A percentile compares a stretch with the other conserved stretches of the same genome.
Conservation (phyloP, 2,888 invertebrate genomes). For the Polyploca ridens region DNA sequence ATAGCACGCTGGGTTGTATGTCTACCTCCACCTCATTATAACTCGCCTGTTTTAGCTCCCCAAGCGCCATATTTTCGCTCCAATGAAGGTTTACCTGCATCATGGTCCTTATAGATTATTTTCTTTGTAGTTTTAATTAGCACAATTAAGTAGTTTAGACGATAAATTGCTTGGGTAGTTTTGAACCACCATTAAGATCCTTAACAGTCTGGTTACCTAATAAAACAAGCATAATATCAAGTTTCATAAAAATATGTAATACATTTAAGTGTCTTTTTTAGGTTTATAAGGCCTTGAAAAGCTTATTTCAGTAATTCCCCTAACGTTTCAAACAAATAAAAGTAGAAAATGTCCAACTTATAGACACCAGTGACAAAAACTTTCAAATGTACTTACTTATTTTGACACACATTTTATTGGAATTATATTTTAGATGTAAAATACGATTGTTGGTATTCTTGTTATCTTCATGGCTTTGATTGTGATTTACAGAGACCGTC, state of each 20-base stretch:
- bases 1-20: slow-evolving; percentile 3
- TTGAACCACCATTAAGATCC: too few relatives aligned
- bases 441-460: background rate
- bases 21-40: slow-evolving; percentile 2
- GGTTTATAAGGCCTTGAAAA: background rate
- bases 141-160: too few relatives aligned
- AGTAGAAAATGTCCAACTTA: background rate
- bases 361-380: background rate
- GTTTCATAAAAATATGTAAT: too few relatives aligned
- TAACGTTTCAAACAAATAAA: background rate
- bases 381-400: background rate
- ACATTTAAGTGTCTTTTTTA: too few relatives aligned
- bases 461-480: slow-evolving; percentile 51
- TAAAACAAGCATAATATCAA: too few relatives aligned
- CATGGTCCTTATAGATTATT: slow-evolving; percentile 2
- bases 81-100: slow-evolving; percentile 21
- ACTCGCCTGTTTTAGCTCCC: slow-evolving; percentile 1
- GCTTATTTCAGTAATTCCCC: background rate
- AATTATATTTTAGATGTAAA: background rate
- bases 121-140: background rate
- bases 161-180: too few relatives aligned
- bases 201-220: too few relatives aligned
- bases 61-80: slow-evolving; percentile 13
- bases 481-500: slow-evolving; percentile 87
- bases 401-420: background rate